Evolutionary conservation across 2,797 vertebrate genomes (phyloP), one percentile per base, ranked within the genome.

Genomic region (Xenopus petersii): DNA sequence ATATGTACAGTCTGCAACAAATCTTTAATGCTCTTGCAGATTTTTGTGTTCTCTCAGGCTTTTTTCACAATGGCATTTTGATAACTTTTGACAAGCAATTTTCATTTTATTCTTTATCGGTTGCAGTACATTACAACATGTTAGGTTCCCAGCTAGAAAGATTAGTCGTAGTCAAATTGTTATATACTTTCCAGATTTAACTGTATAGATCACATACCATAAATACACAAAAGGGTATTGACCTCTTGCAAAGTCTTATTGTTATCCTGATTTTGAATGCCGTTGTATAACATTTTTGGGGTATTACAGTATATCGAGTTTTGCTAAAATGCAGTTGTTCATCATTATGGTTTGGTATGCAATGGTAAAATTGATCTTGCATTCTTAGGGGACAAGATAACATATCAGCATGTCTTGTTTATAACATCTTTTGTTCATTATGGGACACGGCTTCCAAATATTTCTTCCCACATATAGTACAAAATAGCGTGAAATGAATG

Each of bases 1-100:
- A 78, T 78, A 51, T 48, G n/a, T 24, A 47, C 54, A 63, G 75
- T 65, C 76, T 79, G 76, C 61, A 69, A 70, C 56, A 73, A 70
- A 69, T 78, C 71, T 67, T 62, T 30, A 70, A 62, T 54, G 64
- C 54, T 73, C 65, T 49, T 49, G 65, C 65, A 69, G 60, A 73
- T 73, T 69, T 69, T 73, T 79, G 49, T 60, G 51, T 74, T 74
- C 67, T 79, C 76, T 73, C 76, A 74, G 71, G 71, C 71, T 65
- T 74, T 79, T 79, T 79, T 73, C 67, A 68, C 65, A 69, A 79
- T 64, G 71, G 66, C 74, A 79, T 79, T 79, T 79, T 79, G 71
- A 79, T 79, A 79, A 73, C 76, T 79, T 79, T 26, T 79, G 76
- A 79, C 76, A 79, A 70, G 76, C 76, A 79, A 73, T 73, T 79